Base-by-base conservation (phyloP, 1,140 invertebrate species). In the Proctacanthus coquilletti region DNA sequence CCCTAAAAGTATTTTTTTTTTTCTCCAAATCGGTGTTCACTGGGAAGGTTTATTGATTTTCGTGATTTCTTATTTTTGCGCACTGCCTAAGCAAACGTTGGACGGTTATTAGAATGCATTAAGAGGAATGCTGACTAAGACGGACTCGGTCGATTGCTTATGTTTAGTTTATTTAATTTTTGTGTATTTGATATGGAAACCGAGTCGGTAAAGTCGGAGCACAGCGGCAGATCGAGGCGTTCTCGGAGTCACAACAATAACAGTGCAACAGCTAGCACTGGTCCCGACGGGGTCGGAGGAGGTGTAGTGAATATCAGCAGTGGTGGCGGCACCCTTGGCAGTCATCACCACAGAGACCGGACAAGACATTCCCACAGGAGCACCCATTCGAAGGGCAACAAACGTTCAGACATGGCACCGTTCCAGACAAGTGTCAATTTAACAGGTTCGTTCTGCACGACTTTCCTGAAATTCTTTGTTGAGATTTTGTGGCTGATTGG, bases 351-450 rank as follows among this genome's bases (percentile, higher is more conserved):
- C 38, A 48, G 53, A 20, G 53, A 58, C 48, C 46, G 57, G 0
- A 55, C 47, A 9, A 43, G 56, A 0, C 57, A 60, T 43, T 60
- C 57, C 13, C 52, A 59, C 45, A 51, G 56, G n/a, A 58, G 54
- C 35, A 53, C 52, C 5, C 56, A 60, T 40, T 57, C 54, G 9
- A 58, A 56, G 29, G 53, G 51, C 5, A 44, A 31, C 27, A 45
- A 54, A 18, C 47, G 45, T 17, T 42, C 42, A 9, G 56, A 60
- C 11, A 83, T 79, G 80, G 76, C 78, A 32, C 78, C 78, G 18
- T 82, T 80, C 51, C 80, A 83, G 61, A 82, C 80, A n/a, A 77
- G 76, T 42, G 77, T 83, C 0, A 81, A 78, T 45, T 69, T 82
- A 34, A 72, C 75, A 32, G 74, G 76, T 43, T 72, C 77, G 44